Evolutionary conservation across 2,797 vertebrate genomes (phyloP), one percentile per base, ranked within the genome.

Genomic region (Halcyon badia): DNA sequence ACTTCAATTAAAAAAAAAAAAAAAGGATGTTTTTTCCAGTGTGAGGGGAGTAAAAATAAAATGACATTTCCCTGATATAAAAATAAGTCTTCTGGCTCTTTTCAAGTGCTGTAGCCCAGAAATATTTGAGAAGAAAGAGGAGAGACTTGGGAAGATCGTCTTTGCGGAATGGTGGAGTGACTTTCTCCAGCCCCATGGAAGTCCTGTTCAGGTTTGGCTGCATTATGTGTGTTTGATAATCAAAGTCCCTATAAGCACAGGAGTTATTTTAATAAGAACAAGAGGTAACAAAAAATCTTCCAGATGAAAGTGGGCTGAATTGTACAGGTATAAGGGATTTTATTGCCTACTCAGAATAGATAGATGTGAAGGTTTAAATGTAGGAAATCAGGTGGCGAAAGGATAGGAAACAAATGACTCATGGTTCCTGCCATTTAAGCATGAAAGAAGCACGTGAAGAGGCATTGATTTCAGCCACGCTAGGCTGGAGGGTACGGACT

Each of bases 391-490:
- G 65, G 51, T 60, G 57, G 58, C 66, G 56, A 93, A 96, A 69
- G 49, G 39, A 22, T 42, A 46, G 85, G 51, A 89, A 92, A 82
- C 49, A 82, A 95, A 75, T 1, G 9, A 39, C 44, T 92, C 70
- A 71, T 71, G 69, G 56, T 64, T 90, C 66, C 75, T 92, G 95
- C 33, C 72, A 48, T 96, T 94, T 89, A 58, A 85, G 46, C 49
- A 58, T 83, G 92, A 92, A 71, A 90, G 69, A 42, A 46, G 14
- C 49, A 48, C 2, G 3, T 85, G 85, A 94, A 91, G 83, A 92
- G 91, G 89, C 92, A 94, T 92, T 89, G 71, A 95, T 96, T 94
- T 96, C 87, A 95, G 75, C 64, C 82, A 46, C 2, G 0, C 72
- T 65, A 64, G 52, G 72, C 75, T 94, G 79, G 61, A 96, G 81